phyloP scores from a whole-genome alignment of 2,888 invertebrate genomes.

The Fragum sueziense region DNA sequence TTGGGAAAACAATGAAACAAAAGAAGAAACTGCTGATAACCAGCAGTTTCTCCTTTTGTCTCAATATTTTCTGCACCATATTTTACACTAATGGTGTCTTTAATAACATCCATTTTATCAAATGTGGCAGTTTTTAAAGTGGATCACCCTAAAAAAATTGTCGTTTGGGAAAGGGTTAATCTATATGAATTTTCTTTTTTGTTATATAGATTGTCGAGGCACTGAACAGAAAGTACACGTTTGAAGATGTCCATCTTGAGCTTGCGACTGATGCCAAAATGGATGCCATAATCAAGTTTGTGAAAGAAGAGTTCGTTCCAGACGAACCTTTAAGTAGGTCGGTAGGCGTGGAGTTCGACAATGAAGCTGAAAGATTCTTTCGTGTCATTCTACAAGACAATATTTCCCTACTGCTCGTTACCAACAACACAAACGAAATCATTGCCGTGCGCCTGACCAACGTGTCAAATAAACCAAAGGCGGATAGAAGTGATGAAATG shows the following conservation, averaged over 20 bases:
- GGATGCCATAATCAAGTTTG: constrained; percentile 30
- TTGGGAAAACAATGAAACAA: too few species aligned
- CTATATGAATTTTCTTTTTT: too few species aligned
- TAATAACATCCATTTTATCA: too few species aligned
- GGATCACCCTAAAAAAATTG: too few species aligned
- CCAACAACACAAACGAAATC: neutral
- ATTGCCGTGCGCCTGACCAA: constrained; percentile 10
- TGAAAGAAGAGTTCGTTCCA: neutral
- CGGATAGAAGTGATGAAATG: neutral
- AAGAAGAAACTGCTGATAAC: too few species aligned
- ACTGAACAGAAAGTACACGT: neutral
- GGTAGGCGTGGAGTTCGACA: neutral
- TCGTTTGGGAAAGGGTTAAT: too few species aligned
- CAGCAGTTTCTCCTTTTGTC: too few species aligned
- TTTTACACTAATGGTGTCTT: too few species aligned
- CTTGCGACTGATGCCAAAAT: constrained; percentile 24
- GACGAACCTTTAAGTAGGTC: neutral
- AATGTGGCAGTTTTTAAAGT: too few species aligned
- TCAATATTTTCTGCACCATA: too few species aligned
- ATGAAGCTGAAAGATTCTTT: neutral
- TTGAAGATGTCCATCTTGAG: constrained; percentile 33
- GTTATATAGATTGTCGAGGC: neutral
- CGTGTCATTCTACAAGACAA: neutral
- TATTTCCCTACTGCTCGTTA: neutral
- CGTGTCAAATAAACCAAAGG: neutral